Base-by-base conservation (phyloP, 2,113 vertebrate species). In the Elachura formosa region DNA sequence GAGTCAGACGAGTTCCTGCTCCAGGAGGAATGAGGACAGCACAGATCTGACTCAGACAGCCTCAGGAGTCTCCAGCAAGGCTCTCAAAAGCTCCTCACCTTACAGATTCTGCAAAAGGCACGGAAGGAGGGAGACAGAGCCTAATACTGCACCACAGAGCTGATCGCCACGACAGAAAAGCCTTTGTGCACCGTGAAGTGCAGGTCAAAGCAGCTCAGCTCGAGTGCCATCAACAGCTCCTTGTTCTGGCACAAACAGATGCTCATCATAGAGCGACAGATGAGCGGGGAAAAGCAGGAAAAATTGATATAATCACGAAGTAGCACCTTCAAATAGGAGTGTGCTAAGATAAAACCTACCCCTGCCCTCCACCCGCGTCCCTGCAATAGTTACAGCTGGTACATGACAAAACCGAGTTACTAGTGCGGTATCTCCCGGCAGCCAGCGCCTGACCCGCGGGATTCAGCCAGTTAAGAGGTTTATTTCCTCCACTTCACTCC, bases 221-320 rank as follows among this genome's bases (percentile, higher is more conserved):
- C 62, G 2, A 96, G 93, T 67, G 89, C 91, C 43, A 17, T 93
- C 94, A 95, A 95, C 91, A 95, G 1, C 63, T 58, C 93, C 90
- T 96, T 80, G 78, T 95, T 94, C 89, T 66, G 80, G 72, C 84
- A 93, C 87, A 90, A 92, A 89, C 77, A 95, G 95, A 78, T 89
- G 81, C 93, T 95, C 91, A 62, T 90, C 90, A 69, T 41, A 46
- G 86, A 73, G 72, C 49, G 79, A 73, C 14, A 54, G 73, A 67
- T 67, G 82, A 95, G 80, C 33, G n/a, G n/a, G 84, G 6, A 59
- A 88, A 80, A 94, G 75, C 59, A n/a, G 78, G 34, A 85, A 28
- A 80, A 89, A 94, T 69, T 83, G 67, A 67, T 75, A 93, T 59
- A 89, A 94, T 76, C 89, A 83, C 62, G n/a, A 85, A 85, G 78